Evolutionary conservation across 2,888 invertebrate genomes (phyloP).

Genomic region (Serripes groenlandicus): DNA sequence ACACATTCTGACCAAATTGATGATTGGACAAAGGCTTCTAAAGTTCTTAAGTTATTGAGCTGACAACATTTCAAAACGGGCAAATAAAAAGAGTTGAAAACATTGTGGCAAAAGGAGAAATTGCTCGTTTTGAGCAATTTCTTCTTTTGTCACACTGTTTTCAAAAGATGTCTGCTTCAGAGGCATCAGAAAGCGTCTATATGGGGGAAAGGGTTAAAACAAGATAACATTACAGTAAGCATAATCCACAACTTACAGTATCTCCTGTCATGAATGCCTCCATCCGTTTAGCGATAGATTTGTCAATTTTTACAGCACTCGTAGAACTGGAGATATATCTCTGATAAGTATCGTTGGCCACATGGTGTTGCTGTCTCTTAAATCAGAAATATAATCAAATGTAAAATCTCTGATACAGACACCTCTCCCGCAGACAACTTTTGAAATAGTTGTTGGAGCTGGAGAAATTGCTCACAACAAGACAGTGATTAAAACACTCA

Average conservation of each 20-base stretch:
- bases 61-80: no score
- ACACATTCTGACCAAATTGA: no score
- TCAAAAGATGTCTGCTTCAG: not conserved
- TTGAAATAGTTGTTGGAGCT: no score
- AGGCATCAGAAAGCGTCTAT: not conserved
- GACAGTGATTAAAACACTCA: no score
- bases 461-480: no score
- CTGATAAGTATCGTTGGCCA: slow-evolving; percentile 96
- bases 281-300: slow-evolving; percentile 91
- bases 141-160: not conserved
- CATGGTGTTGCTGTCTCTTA: slow-evolving; percentile 90
- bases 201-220: not conserved
- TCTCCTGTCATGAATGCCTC: slow-evolving; percentile 95
- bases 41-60: no score
- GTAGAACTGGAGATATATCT: slow-evolving; percentile 94
- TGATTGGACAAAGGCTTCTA: no score
- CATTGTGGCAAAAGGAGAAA: not conserved
- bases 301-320: slow-evolving; percentile 91
- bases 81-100: not conserved
- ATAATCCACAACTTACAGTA: slow-evolving; percentile 86
- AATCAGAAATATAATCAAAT: not conserved
- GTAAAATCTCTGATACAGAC: no score
- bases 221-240: not conserved
- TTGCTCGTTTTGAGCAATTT: not conserved
- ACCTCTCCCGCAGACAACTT: no score